Evolutionary conservation across 2,888 invertebrate species (phyloP).

Genomic region (Polydrusus tereticollis): DNA sequence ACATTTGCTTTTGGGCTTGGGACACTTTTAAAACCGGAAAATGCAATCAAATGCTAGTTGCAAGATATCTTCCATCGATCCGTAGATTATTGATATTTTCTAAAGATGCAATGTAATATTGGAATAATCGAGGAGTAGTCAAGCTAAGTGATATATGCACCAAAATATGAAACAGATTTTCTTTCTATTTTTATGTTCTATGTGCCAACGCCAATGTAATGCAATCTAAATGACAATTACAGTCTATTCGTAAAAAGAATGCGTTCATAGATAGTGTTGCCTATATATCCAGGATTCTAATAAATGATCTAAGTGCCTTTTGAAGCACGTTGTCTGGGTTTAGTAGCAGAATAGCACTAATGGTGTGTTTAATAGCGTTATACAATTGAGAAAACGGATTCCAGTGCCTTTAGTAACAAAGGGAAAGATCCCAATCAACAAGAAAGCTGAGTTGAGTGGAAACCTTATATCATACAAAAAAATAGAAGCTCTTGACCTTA

Average conservation of each 20-base stretch:
- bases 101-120: no score
- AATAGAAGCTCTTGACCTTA: not conserved
- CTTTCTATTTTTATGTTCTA: not conserved
- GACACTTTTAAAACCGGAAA: no score
- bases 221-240: not conserved
- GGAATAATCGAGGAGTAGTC: not conserved
- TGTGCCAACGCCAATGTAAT: not conserved
- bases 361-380: no score
- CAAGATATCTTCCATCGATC: no score
- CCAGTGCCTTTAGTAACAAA: not conserved
- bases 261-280: not conserved
- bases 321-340: not conserved
- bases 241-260: not conserved
- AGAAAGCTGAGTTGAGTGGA: not conserved
- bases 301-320: slow-evolving; percentile 8
- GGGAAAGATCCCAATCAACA: not conserved
- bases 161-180: not conserved
- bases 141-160: not conserved
- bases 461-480: not conserved
- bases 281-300: not conserved
- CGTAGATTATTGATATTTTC: no score
- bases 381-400: no score
- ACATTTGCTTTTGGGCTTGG: no score
- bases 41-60: no score
- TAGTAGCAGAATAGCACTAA: not conserved